Evolutionary conservation across 2,797 vertebrate species (phyloP).

Genomic region (Pachyuromys duprasi): DNA sequence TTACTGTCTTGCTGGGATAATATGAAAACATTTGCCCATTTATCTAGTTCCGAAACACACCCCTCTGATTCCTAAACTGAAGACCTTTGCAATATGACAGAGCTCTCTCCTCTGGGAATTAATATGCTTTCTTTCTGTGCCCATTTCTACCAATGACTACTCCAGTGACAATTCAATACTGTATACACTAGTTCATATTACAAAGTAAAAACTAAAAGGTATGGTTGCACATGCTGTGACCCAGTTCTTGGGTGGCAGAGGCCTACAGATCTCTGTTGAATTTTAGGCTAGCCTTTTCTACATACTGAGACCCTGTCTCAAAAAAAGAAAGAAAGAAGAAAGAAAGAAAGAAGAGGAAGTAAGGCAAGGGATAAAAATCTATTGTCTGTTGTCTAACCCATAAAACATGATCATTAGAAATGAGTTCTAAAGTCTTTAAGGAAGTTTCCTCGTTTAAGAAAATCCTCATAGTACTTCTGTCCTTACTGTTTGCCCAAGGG

Average conservation of each 20-base stretch:
- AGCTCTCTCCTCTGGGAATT: neutral
- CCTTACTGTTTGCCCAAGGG: conserved; percentile 63
- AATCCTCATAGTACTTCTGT: neutral
- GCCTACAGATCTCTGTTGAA: neutral
- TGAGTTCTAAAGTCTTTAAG: conserved; percentile 52
- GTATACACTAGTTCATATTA: neutral
- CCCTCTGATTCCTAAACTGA: neutral
- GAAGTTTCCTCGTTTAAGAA: conserved; percentile 61
- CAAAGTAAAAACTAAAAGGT: neutral
- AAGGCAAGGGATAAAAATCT: neutral
- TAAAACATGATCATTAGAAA: conserved; percentile 22
- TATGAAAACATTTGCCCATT: conserved; percentile 16
- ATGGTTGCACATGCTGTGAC: neutral
- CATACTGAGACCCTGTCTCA: neutral
- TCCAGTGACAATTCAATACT: neutral
- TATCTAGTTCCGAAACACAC: neutral
- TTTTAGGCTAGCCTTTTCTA: neutral
- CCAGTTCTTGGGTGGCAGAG: neutral
- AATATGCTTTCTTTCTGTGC: neutral
- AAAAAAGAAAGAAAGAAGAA: neutral
- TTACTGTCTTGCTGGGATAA: neutral
- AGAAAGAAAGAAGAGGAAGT: no score
- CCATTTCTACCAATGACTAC: neutral
- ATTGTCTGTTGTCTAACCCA: neutral
- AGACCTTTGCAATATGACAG: neutral